Percentiles rank a stretch among this genome's conserved stretches.
Conservation (phyloP, 2,113 vertebrate species). For the Oriolus oriolus region DNA sequence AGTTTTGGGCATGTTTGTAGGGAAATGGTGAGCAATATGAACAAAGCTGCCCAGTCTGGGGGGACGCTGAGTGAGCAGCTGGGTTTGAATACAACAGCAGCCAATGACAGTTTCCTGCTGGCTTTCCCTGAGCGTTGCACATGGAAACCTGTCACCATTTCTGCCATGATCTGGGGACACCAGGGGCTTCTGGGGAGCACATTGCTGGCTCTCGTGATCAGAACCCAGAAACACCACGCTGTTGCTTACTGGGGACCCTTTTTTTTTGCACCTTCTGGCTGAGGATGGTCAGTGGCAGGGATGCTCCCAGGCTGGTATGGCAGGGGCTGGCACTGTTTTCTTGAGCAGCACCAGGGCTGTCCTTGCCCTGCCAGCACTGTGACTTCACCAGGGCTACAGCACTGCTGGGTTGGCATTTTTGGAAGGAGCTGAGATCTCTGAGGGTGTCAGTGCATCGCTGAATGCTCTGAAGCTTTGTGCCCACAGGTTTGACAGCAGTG, state of each 20-base stretch:
- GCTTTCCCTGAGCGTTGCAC: background rate
- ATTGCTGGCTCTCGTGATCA: rapidly evolving
- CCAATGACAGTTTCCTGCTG: background rate
- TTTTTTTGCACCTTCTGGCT: background rate
- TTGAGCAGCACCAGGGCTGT: background rate
- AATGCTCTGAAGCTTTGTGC: background rate
- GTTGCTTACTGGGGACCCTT: background rate
- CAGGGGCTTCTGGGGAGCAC: background rate
- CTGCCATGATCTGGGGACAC: background rate
- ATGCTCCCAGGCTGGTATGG: background rate
- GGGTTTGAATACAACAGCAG: background rate
- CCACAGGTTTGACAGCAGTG: background rate
- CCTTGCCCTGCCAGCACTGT: background rate
- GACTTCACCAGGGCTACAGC: background rate
- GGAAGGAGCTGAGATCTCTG: rapidly evolving
- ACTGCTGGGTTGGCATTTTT: background rate
- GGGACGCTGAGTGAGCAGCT: background rate
- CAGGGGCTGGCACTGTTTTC: background rate
- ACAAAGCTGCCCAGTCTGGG: background rate
- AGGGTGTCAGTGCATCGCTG: background rate
- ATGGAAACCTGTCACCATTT: background rate
- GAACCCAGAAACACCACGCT: background rate
- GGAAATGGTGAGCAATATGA: background rate
- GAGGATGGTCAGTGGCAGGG: background rate
- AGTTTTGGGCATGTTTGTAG: background rate